These are phyloP conservation scores for Myotis daubentonii DNA, from an alignment of 2,797 vertebrate genomes.

Conservation along the genomic window DNA sequence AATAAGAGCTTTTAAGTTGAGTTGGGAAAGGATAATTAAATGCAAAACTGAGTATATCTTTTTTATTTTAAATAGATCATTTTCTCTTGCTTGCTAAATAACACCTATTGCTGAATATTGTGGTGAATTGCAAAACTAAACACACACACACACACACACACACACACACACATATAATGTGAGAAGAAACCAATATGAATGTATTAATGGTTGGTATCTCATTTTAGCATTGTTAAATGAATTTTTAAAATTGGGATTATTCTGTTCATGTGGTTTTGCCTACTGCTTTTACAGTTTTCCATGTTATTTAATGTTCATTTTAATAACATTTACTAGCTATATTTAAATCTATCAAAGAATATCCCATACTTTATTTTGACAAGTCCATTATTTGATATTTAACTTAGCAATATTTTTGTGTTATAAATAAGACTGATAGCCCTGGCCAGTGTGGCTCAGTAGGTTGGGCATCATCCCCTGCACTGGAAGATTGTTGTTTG, in stretches of 20 bases:
- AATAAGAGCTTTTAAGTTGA: slow-evolving; percentile 22
- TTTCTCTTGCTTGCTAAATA: slow-evolving; percentile 35
- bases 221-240: background rate
- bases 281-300: background rate
- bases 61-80: background rate
- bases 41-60: background rate
- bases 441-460: background rate
- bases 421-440: slow-evolving; percentile 4
- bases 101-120: background rate
- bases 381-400: background rate
- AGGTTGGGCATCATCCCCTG: background rate
- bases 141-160: background rate
- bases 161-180: background rate
- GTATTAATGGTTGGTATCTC: background rate
- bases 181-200: background rate
- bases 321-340: background rate
- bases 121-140: background rate
- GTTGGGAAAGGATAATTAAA: slow-evolving; percentile 15
- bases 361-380: background rate
- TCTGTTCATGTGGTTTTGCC: background rate
- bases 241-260: slow-evolving; percentile 16
- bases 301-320: slow-evolving; percentile 6
- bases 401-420: slow-evolving; percentile 18
- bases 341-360: background rate
- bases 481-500: background rate